Evolutionary conservation across 2,888 invertebrate genomes (phyloP).

Genomic region (Drosophila colorata): DNA sequence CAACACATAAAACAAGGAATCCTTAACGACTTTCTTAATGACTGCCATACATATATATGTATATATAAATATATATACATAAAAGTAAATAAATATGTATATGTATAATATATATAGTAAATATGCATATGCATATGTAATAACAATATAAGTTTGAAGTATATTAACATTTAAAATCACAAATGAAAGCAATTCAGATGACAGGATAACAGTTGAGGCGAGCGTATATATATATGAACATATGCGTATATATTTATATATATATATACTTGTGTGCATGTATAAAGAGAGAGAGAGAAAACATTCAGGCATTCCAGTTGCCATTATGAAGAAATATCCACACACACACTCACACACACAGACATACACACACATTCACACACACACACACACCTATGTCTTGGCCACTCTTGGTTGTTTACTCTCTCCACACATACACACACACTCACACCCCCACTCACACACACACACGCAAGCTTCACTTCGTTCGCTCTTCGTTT

Average conservation of each 20-base stretch:
- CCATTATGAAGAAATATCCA: too few relatives aligned
- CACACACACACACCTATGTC: constrained; percentile 25
- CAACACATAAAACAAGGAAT: constrained; percentile 60
- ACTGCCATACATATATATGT: constrained; percentile 73
- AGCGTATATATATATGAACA: constrained; percentile 20
- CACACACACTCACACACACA: constrained; percentile 6
- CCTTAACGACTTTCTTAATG: constrained; percentile 81
- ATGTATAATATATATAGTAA: constrained; percentile 12
- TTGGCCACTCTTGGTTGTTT: constrained; percentile 42
- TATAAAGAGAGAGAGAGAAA: constrained; percentile 1
- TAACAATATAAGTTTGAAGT: too few relatives aligned
- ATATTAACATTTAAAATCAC: constrained; percentile 11
- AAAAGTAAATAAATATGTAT: constrained; percentile 3
- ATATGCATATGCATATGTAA: constrained; percentile 22
- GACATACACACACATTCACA: constrained; percentile 3
- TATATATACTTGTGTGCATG: constrained; percentile 4
- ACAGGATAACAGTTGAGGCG: constrained; percentile 28
- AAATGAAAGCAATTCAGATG: constrained; percentile 10
- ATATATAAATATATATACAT: constrained; percentile 29
- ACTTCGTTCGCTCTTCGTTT: too few relatives aligned
- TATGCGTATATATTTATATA: constrained; percentile 18
- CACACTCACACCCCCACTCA: not conserved
- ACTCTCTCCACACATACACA: constrained; percentile 13
- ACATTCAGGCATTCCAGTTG: constrained; percentile 4
- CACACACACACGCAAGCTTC: not conserved